Conservation (phyloP, 2,797 vertebrate genomes). For the Yasuhikotakia modesta region DNA sequence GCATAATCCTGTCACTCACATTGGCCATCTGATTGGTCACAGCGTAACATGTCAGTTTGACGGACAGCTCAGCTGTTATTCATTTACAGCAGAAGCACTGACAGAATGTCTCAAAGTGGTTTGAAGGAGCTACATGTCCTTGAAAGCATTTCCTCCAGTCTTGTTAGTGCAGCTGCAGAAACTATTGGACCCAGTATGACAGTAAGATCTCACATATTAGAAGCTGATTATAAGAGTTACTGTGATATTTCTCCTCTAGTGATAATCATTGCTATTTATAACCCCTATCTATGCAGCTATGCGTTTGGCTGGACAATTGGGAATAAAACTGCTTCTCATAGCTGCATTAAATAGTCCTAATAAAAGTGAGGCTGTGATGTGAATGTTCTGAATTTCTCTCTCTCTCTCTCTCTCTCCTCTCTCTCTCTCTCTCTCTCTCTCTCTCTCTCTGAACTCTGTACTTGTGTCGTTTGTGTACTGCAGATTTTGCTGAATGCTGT, state of each 20-base stretch:
- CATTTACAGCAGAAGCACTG: constrained; percentile 13
- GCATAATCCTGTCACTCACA: constrained; percentile 18
- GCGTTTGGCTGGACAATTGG: background rate
- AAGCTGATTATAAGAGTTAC: constrained; percentile 17
- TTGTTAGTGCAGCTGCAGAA: background rate
- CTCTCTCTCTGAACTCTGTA: background rate
- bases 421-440: constrained; percentile 5
- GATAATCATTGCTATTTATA: constrained; percentile 29
- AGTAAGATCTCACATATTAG: constrained; percentile 22
- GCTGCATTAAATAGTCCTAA: constrained; percentile 20
- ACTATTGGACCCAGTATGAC: constrained; percentile 8
- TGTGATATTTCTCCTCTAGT: constrained; percentile 27
- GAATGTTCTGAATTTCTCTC: background rate
- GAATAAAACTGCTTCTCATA: background rate
- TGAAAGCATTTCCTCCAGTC: constrained; percentile 25
- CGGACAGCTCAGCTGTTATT: constrained; percentile 20
- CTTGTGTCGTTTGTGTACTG: constrained; percentile 51
- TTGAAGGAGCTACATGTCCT: constrained; percentile 34
- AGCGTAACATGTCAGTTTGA: constrained; percentile 46
- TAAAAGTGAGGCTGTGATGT: constrained; percentile 16
- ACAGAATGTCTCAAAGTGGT: constrained; percentile 24
- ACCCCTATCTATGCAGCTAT: constrained; percentile 12
- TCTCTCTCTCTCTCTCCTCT: constrained; percentile 2
- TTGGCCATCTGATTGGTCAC: constrained; percentile 29
- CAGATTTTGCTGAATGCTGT: constrained; percentile 69